These are phyloP conservation scores for Leptonema lineaticorne DNA, from an alignment of 1,140 invertebrate genomes.

Conservation along the genomic window DNA sequence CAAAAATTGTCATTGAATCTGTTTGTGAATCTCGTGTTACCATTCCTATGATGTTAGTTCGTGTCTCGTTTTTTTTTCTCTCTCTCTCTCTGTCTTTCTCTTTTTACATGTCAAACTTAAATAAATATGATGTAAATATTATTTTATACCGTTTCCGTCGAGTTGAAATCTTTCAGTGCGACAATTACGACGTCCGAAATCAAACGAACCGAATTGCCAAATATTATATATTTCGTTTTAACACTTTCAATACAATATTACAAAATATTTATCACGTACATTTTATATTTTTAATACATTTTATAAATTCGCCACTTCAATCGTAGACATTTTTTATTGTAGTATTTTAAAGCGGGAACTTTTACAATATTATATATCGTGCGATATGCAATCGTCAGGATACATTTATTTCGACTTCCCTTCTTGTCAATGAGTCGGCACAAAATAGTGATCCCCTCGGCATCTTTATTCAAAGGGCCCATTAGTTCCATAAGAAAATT, in stretches of 20 bases:
- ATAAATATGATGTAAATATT: too few species aligned
- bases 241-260: too few species aligned
- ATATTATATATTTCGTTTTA: too few species aligned
- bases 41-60: not conserved
- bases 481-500: constrained; percentile 30
- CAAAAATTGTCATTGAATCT: constrained; percentile 23
- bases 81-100: not conserved
- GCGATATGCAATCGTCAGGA: not conserved
- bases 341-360: not conserved
- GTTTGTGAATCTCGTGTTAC: constrained; percentile 27
- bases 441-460: constrained; percentile 23
- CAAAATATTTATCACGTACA: too few species aligned
- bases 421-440: constrained; percentile 25
- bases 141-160: not conserved
- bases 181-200: too few species aligned
- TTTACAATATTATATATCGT: too few species aligned
- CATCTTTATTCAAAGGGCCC: constrained; percentile 28
- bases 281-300: too few species aligned
- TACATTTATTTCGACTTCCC: constrained; percentile 17
- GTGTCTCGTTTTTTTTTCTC: not conserved
- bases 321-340: too few species aligned
- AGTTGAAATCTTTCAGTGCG: too few species aligned
- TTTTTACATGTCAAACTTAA: too few species aligned
- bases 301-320: too few species aligned
- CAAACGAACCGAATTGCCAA: too few species aligned